These are phyloP conservation scores for Phenganax marumi DNA, from an alignment of 92 coral and sea anemone species.

Conservation along the genomic window DNA sequence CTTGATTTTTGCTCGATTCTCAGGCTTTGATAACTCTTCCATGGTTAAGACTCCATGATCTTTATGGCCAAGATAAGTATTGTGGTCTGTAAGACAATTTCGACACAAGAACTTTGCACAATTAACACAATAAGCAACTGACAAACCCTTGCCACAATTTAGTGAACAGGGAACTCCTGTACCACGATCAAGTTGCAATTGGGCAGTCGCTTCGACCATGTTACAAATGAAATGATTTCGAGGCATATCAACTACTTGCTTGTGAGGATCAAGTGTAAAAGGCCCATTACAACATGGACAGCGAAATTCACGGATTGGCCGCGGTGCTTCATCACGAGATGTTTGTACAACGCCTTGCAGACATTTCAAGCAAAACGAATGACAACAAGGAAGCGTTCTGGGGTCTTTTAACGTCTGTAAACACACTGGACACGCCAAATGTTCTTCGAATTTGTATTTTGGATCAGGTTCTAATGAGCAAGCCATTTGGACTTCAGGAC, in stretches of 20 bases:
- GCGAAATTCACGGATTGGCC: constrained; percentile 32
- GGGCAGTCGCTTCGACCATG: constrained; percentile 10
- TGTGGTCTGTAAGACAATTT: constrained; percentile 3
- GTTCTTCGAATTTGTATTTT: background rate
- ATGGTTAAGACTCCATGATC: background rate
- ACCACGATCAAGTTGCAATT: constrained; percentile 4
- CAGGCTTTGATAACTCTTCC: constrained; percentile 5
- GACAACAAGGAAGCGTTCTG: constrained; percentile 34
- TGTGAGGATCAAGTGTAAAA: constrained; percentile 12
- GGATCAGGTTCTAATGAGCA: constrained; percentile 25
- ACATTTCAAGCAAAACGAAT: constrained; percentile 15
- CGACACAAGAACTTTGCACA: constrained; percentile 9
- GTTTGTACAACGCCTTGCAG: constrained; percentile 15
- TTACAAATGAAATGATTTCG: constrained; percentile 12
- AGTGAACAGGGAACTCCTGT: constrained; percentile 24
- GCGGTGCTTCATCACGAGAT: constrained; percentile 7
- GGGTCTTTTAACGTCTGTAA: constrained; percentile 19
- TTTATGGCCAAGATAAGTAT: background rate
- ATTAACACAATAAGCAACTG: background rate
- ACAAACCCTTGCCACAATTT: background rate
- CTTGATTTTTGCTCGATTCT: background rate
- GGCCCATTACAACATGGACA: background rate
- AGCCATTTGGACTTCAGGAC: constrained; percentile 11
- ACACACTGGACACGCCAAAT: constrained; percentile 12
- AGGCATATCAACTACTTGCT: constrained; percentile 2